Base-by-base conservation (phyloP, 1,140 invertebrate species). In the Stegodyphus mimosarum region DNA sequence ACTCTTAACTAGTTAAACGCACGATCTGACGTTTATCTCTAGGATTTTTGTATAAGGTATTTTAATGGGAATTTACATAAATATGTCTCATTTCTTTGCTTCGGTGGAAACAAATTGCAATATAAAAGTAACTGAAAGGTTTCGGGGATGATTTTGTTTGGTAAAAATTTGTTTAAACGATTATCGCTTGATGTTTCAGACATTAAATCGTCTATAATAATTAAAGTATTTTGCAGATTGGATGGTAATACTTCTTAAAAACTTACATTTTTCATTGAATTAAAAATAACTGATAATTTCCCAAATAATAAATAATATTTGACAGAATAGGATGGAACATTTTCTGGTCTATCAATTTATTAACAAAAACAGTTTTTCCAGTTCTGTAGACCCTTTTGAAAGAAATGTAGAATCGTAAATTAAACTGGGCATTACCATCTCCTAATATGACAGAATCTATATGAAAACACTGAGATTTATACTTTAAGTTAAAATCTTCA, bases 191-290 rank as follows among this genome's bases (percentile, higher is more conserved):
- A 33, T 7, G 66, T 18, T 50, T 91, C 89, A 53, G 88, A 88
- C 89, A 91, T 91, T 7, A 91, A 80, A 88, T 91, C 90, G 88
- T 90, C 89, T 60, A 91, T 90, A 49, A 89, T 87, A 6, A 89
- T 72, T 33, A 89, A n/a, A 60, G 67, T 11, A 15, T 72, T 33
- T 17, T 15, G 9, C 9, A 60, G 55, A 60, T 60, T 33, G 48
- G 17, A 55, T 6, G 67, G 67, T 48, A 72, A 6, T 11, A 51
- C 78, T 63, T 80, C 78, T 11, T 69, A n/a, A 63, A 80, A 80
- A 67, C 15, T 52, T 5, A 71, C 67, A 11, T 71, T 49, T 18
- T 18, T 70, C 15, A 80, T 72, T 48, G 48, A 15, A 13, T 50
- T 60, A n/a, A 7, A 80, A 5, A 80, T 18, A 49, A 0, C 63